Conservation (phyloP, 2,888 invertebrate species). For the Drosophila buzzatii region DNA sequence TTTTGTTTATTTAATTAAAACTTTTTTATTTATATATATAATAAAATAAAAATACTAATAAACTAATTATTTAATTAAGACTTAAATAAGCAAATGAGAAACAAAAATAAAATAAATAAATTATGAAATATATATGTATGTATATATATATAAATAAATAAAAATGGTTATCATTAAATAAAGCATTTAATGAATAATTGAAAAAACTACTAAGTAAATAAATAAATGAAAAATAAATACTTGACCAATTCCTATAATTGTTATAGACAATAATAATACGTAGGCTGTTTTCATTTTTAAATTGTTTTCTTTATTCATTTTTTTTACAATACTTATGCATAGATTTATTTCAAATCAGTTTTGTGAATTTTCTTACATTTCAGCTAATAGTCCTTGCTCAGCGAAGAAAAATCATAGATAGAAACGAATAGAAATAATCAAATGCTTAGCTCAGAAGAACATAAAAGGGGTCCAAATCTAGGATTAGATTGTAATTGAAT, state of each 20-base stretch:
- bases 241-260: neutral
- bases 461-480: conserved; percentile 32
- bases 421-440: conserved; percentile 36
- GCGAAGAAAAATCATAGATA: conserved; percentile 31
- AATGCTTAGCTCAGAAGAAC: conserved; percentile 56
- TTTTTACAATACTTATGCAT: conserved; percentile 63
- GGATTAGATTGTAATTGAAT: conserved; percentile 26
- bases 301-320: conserved; percentile 67
- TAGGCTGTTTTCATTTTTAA: conserved; percentile 23
- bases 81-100: too few species aligned
- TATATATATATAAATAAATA: too few species aligned
- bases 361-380: conserved; percentile 52
- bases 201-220: neutral
- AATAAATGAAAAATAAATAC: neutral
- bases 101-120: too few species aligned
- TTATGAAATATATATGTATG: too few species aligned
- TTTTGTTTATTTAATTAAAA: too few species aligned
- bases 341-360: conserved; percentile 52
- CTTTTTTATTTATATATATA: too few species aligned
- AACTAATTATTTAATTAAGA: too few species aligned
- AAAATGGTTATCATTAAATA: neutral
- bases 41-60: too few species aligned
- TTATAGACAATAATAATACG: neutral
- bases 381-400: conserved; percentile 70
- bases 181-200: neutral